Evolutionary conservation across 2,113 vertebrate genomes (phyloP).

Genomic region (Fregetta grallaria): DNA sequence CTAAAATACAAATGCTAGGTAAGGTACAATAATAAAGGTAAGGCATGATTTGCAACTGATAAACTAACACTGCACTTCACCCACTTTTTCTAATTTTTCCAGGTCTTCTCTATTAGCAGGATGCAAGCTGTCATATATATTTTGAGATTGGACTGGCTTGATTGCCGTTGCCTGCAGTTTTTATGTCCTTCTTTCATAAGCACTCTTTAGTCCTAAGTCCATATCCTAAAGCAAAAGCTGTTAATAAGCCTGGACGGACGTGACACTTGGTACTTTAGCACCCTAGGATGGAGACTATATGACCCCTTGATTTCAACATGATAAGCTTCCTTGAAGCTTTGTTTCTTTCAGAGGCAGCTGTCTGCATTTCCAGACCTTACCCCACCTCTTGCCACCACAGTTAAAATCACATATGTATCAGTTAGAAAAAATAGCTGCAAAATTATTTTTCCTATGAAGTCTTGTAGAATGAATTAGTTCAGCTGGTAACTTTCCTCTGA

Average conservation of each 20-base stretch:
- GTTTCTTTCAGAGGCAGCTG: conserved; percentile 40
- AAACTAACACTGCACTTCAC: background rate
- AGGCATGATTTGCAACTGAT: background rate
- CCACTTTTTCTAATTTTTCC: background rate
- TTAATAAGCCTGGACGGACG: background rate
- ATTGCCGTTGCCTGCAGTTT: background rate
- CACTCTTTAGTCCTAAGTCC: background rate
- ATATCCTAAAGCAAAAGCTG: background rate
- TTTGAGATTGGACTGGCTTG: background rate
- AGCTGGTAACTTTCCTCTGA: background rate
- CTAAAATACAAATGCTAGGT: background rate
- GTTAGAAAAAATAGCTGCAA: background rate
- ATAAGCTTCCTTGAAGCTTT: conserved; percentile 41
- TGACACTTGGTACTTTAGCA: background rate
- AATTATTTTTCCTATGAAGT: background rate
- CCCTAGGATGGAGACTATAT: background rate
- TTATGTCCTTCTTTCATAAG: background rate
- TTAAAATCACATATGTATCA: background rate
- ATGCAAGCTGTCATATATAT: background rate
- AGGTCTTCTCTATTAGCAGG: background rate
- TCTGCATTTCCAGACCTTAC: conserved; percentile 20
- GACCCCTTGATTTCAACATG: background rate
- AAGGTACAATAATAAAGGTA: background rate
- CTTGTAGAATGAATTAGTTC: background rate
- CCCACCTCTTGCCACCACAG: background rate